Conservation (phyloP, 1,140 invertebrate species). For the Psilanteris sp. region DNA sequence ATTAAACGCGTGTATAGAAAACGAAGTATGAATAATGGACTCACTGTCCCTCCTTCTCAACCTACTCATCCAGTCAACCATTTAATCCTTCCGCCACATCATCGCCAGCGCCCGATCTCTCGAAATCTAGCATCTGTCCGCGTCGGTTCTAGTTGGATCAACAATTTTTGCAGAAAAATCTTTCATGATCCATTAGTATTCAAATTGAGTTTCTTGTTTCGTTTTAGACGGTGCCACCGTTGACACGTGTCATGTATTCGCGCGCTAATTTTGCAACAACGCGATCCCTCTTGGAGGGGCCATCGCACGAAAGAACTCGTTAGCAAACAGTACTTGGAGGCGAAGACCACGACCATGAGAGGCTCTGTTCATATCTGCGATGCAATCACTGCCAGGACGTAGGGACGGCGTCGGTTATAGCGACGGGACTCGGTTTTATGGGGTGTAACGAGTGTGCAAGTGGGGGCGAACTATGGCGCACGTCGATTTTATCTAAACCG, state of each 20-base stretch:
- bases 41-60: constrained; percentile 6
- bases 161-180: constrained; percentile 14
- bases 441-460: constrained; percentile 73
- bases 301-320: constrained; percentile 30
- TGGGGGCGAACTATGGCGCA: constrained; percentile 63
- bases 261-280: constrained; percentile 28
- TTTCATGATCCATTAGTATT: constrained; percentile 3
- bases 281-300: neutral
- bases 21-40: constrained; percentile 27
- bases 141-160: neutral
- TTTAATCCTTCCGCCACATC: constrained; percentile 1
- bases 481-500: constrained; percentile 77
- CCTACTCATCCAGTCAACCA: too few relatives aligned
- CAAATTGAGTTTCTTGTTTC: neutral
- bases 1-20: too few relatives aligned
- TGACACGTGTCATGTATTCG: constrained; percentile 27
- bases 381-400: constrained; percentile 54
- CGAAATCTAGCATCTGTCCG: neutral
- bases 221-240: too few relatives aligned
- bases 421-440: constrained; percentile 73
- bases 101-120: neutral
- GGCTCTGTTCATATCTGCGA: constrained; percentile 42
- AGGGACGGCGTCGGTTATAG: constrained; percentile 74
- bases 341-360: constrained; percentile 16
- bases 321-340: constrained; percentile 22